phyloP scores from a whole-genome alignment of 1,140 invertebrate species.

The Listronotus oregonensis region DNA sequence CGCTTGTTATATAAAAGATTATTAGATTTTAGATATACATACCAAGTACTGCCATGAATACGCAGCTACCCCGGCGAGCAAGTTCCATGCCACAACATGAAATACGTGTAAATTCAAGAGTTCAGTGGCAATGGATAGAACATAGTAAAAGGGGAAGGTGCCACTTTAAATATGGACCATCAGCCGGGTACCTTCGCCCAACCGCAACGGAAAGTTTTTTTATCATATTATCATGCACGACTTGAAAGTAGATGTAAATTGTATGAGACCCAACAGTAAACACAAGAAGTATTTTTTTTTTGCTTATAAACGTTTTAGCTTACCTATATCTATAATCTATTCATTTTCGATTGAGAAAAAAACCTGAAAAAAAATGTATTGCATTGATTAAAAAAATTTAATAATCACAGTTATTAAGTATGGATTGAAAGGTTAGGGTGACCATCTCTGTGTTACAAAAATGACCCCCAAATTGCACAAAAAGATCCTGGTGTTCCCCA shows the following conservation, averaged over 20 bases:
- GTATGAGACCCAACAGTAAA: constrained; percentile 62
- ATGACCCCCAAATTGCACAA: too few species aligned
- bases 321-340: too few species aligned
- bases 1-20: background rate
- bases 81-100: constrained; percentile 52
- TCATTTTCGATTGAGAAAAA: too few species aligned
- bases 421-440: too few species aligned
- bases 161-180: constrained; percentile 63
- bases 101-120: constrained; percentile 65
- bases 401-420: too few species aligned
- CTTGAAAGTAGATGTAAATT: constrained; percentile 78
- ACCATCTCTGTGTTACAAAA: too few species aligned
- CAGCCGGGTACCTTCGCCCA: constrained; percentile 64
- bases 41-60: constrained; percentile 48
- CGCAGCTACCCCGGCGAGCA: constrained; percentile 40
- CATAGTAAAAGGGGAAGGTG: constrained; percentile 62
- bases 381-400: too few species aligned
- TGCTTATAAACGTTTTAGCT: too few species aligned
- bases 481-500: too few species aligned
- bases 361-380: too few species aligned
- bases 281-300: constrained; percentile 55
- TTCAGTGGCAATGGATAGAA: constrained; percentile 73
- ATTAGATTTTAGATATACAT: constrained; percentile 46
- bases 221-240: constrained; percentile 87
- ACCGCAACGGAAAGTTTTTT: constrained; percentile 76